Percentiles rank a stretch among this genome's conserved stretches.
These are phyloP conservation scores for Sebastes alutus DNA, from an alignment of 2,797 vertebrate genomes.

Conservation along the genomic window DNA sequence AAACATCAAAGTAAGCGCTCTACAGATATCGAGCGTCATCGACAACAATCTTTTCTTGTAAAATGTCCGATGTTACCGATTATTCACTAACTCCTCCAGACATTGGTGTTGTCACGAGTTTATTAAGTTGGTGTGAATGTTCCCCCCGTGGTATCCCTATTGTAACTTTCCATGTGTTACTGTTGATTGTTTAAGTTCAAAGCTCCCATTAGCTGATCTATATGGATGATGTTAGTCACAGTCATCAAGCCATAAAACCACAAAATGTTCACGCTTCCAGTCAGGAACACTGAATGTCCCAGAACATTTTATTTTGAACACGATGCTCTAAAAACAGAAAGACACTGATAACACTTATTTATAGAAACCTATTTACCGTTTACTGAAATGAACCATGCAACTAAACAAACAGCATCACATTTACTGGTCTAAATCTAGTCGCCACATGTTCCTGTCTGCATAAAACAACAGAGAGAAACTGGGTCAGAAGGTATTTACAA, in stretches of 20 bases:
- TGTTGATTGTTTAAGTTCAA: not conserved
- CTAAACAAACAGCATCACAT: not conserved
- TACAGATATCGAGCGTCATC: not conserved
- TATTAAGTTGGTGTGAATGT: not conserved
- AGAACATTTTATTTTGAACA: not conserved
- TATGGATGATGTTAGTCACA: not conserved
- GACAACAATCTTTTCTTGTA: too few species aligned
- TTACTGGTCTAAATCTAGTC: not conserved
- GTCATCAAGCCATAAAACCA: not conserved
- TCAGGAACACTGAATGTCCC: not conserved
- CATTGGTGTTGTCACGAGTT: not conserved
- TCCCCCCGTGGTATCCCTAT: not conserved
- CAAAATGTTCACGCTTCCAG: not conserved
- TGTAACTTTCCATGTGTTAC: not conserved
- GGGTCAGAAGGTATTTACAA: not conserved
- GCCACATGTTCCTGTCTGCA: not conserved
- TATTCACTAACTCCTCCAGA: not conserved
- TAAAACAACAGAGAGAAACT: not conserved
- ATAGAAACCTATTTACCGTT: not conserved
- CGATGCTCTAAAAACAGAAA: not conserved
- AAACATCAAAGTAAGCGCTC: not conserved
- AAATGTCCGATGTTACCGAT: too few species aligned
- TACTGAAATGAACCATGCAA: not conserved
- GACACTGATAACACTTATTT: not conserved
- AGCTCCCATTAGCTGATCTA: not conserved